phyloP scores from a whole-genome alignment of 2,797 vertebrate genomes.

The Petrocephalus schoutedeni region DNA sequence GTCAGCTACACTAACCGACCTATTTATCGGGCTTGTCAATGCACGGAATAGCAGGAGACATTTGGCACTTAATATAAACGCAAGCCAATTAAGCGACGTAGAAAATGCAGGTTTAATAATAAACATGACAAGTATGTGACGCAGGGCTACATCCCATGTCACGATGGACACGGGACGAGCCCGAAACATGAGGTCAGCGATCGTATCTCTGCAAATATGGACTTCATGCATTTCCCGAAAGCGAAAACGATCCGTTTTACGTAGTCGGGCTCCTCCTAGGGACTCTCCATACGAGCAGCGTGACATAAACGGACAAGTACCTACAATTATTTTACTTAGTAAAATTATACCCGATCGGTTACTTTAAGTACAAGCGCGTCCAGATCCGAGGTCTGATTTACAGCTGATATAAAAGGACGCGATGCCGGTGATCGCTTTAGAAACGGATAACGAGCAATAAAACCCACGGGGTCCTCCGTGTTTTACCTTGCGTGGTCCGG shows the following conservation, averaged over 20 bases:
- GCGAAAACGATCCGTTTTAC: neutral
- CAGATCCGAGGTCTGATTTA: neutral
- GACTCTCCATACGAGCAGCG: neutral
- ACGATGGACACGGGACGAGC: neutral
- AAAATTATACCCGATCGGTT: neutral
- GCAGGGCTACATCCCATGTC: neutral
- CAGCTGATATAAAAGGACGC: neutral
- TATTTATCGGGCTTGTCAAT: neutral
- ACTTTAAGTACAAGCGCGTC: neutral
- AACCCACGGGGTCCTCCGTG: neutral
- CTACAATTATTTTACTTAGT: neutral
- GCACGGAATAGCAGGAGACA: neutral
- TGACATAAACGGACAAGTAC: neutral
- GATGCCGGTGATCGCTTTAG: neutral
- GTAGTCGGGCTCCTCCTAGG: neutral
- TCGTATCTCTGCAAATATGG: neutral
- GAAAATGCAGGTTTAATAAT: neutral
- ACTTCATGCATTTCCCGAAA: neutral
- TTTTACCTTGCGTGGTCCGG: neutral
- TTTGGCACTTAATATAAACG: neutral
- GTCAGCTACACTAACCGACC: neutral
- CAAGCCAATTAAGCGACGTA: neutral
- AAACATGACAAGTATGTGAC: neutral
- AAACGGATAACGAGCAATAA: neutral
- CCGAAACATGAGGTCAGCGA: neutral